Conservation (phyloP, 2,888 invertebrate species). For the Ormyrus pomaceus region DNA sequence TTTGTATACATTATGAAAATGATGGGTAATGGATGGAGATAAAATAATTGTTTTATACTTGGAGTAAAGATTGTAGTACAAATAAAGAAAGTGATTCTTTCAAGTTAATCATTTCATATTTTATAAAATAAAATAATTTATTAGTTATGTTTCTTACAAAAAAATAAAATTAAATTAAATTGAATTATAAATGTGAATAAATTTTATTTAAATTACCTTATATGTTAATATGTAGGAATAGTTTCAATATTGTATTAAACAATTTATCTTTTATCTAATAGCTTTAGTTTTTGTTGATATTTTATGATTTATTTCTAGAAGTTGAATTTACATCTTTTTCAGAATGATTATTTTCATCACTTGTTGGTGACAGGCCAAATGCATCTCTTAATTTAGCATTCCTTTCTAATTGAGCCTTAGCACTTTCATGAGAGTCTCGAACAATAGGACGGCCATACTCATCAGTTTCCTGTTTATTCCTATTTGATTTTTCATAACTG, state of each 20-base stretch:
- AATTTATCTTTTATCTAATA: too few relatives aligned
- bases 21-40: too few relatives aligned
- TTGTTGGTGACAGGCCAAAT: conserved; percentile 90
- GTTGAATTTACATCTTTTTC: background rate
- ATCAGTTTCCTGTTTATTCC: conserved; percentile 80
- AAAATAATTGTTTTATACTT: too few relatives aligned
- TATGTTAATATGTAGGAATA: too few relatives aligned
- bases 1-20: too few relatives aligned
- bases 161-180: background rate
- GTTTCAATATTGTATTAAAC: too few relatives aligned
- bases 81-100: too few relatives aligned
- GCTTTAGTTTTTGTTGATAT: background rate
- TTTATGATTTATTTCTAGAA: conserved; percentile 16
- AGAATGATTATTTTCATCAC: conserved; percentile 6
- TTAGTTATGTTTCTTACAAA: conserved; percentile 7
- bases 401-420: conserved; percentile 96
- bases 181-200: background rate
- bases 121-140: too few relatives aligned
- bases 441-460: conserved; percentile 92
- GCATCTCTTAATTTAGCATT: conserved; percentile 95
- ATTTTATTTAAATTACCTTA: background rate
- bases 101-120: too few relatives aligned
- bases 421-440: conserved; percentile 96
- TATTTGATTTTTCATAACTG: conserved; percentile 76
- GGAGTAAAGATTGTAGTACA: too few relatives aligned